A percentile compares a stretch with the other conserved stretches of the same genome.
Conservation (phyloP, 1,140 invertebrate genomes). For the Tachypleus tridentatus region DNA sequence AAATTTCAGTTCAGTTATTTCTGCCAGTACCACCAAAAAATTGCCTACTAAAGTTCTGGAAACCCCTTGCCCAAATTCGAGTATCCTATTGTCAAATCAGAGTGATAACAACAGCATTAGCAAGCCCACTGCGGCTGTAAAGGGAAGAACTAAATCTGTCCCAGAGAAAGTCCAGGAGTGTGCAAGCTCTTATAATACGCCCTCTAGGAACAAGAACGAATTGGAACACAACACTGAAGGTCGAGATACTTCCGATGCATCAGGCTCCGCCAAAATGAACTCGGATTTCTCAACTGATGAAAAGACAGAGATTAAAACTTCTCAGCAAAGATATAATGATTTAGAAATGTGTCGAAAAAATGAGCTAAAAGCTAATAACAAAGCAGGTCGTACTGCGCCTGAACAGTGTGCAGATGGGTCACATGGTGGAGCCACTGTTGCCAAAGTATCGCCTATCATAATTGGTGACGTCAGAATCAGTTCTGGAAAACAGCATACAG, state of each 20-base stretch:
- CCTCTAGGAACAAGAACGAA: slow-evolving; percentile 3
- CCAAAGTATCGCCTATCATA: slow-evolving; percentile 60
- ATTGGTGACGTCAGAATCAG: slow-evolving; percentile 7
- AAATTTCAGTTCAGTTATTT: no score
- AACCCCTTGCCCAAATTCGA: no score
- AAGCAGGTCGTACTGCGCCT: slow-evolving; percentile 3
- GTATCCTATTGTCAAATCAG: no score
- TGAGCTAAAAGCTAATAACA: no score
- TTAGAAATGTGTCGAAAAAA: no score
- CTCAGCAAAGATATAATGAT: no score
- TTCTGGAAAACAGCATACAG: slow-evolving; percentile 10
- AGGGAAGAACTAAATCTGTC: slow-evolving; percentile 49
- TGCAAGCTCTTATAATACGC: slow-evolving; percentile 4
- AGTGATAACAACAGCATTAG: slow-evolving; percentile 54
- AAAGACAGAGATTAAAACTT: slow-evolving; percentile 5
- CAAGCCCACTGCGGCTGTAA: slow-evolving; percentile 80
- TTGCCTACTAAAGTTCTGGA: no score
- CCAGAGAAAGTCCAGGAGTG: slow-evolving; percentile 2
- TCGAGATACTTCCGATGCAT: slow-evolving; percentile 12
- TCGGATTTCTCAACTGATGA: slow-evolving; percentile 9
- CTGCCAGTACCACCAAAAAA: no score
- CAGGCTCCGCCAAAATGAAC: slow-evolving; percentile 5
- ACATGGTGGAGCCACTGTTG: slow-evolving; percentile 36
- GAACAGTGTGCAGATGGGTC: slow-evolving; percentile 1
- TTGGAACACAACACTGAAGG: slow-evolving; percentile 15